These are phyloP conservation scores for Galerucella calmariensis DNA, from an alignment of 2,888 invertebrate species.

Conservation along the genomic window DNA sequence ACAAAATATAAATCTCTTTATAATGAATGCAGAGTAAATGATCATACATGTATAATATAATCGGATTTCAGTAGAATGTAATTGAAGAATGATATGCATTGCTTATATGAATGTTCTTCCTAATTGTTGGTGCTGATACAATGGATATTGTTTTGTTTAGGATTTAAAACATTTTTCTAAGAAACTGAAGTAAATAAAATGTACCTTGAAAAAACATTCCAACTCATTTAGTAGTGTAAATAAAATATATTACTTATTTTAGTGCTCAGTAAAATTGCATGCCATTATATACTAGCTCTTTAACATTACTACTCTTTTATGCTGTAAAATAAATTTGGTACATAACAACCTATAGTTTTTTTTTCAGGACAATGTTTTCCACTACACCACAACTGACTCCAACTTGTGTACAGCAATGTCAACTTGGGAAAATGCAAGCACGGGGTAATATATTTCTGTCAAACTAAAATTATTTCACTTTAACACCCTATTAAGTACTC, in stretches of 20 bases:
- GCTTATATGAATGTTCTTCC: too few relatives aligned
- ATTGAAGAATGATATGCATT: too few relatives aligned
- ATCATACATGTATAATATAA: neutral
- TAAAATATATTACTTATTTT: too few relatives aligned
- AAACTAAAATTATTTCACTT: neutral
- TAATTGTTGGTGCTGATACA: too few relatives aligned
- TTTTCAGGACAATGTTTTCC: neutral
- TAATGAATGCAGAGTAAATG: neutral
- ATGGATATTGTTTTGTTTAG: too few relatives aligned
- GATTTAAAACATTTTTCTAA: too few relatives aligned
- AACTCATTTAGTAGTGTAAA: too few relatives aligned
- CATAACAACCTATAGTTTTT: neutral
- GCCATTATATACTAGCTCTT: neutral
- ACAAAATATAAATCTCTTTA: neutral
- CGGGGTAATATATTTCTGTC: neutral
- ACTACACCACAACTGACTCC: neutral
- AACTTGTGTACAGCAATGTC: neutral
- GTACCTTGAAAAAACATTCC: too few relatives aligned
- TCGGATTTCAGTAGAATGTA: too few relatives aligned
- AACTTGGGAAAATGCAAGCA: neutral
- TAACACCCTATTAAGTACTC: neutral
- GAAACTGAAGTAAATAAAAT: too few relatives aligned
- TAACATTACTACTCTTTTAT: neutral
- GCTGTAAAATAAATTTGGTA: neutral
- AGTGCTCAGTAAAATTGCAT: too few relatives aligned